A percentile compares a stretch with the other conserved stretches of the same genome.
phyloP scores from a whole-genome alignment of 2,888 invertebrate genomes.

The Melinopterus prodromus region DNA sequence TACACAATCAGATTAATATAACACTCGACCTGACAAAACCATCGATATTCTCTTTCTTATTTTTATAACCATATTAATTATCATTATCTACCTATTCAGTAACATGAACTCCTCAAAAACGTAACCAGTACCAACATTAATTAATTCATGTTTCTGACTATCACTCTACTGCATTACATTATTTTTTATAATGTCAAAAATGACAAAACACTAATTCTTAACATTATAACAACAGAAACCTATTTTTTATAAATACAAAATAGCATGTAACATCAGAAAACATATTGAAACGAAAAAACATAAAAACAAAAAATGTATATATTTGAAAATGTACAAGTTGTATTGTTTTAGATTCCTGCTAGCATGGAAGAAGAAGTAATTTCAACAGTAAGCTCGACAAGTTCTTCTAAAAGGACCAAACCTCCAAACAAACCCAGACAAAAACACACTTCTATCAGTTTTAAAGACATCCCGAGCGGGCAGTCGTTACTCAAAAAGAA shows the following conservation, averaged over 20 bases:
- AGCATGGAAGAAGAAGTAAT: slow-evolving; percentile 66
- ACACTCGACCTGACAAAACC: too few relatives aligned
- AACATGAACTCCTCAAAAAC: too few relatives aligned
- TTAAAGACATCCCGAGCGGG: slow-evolving; percentile 44
- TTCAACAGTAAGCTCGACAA: slow-evolving; percentile 63
- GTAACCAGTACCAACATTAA: too few relatives aligned
- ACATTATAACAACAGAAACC: not conserved
- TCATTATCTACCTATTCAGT: too few relatives aligned
- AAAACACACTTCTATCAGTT: slow-evolving; percentile 40
- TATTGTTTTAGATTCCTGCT: slow-evolving; percentile 61
- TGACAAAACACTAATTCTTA: too few relatives aligned
- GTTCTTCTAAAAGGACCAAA: slow-evolving; percentile 59
- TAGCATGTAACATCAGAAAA: slow-evolving; percentile 32
- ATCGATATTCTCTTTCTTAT: too few relatives aligned
- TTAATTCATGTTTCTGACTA: too few relatives aligned
- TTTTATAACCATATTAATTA: too few relatives aligned
- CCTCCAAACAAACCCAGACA: slow-evolving; percentile 45
- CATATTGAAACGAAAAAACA: not conserved
- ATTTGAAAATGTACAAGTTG: not conserved
- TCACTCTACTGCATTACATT: too few relatives aligned
- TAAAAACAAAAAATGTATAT: slow-evolving; percentile 7
- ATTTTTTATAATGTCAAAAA: too few relatives aligned
- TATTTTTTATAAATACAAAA: not conserved
- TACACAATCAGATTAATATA: too few relatives aligned
- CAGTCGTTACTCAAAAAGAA: slow-evolving; percentile 47